phyloP scores from a whole-genome alignment of 2,888 invertebrate genomes.

The Ophonus ardosiacus region DNA sequence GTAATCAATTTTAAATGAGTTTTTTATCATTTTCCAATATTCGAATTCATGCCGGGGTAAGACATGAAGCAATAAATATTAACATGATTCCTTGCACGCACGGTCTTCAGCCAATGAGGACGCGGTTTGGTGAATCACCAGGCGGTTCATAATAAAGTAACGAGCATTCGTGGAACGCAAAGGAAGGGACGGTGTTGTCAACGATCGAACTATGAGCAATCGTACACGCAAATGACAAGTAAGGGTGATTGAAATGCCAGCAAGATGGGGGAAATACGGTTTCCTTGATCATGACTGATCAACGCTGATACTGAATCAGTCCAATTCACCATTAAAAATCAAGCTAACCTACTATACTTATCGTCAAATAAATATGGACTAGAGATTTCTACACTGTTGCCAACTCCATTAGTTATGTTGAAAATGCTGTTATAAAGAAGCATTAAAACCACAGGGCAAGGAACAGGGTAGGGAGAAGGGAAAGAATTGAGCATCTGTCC shows the following conservation, averaged over 20 bases:
- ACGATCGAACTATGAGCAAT: not conserved
- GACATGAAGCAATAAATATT: slow-evolving; percentile 16
- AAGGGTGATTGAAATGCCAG: not conserved
- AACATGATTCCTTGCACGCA: slow-evolving; percentile 11
- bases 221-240: not conserved
- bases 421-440: too few relatives aligned
- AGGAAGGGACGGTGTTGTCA: not conserved
- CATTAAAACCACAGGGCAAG: too few relatives aligned
- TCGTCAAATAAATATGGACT: too few relatives aligned
- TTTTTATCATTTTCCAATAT: not conserved
- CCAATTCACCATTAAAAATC: too few relatives aligned
- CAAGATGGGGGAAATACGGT: not conserved
- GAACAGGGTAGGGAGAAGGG: too few relatives aligned
- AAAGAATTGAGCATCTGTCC: too few relatives aligned
- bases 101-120: not conserved
- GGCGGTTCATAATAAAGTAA: slow-evolving; percentile 13
- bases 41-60: not conserved
- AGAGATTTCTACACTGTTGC: too few relatives aligned
- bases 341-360: too few relatives aligned
- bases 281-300: too few relatives aligned
- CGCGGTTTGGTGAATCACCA: not conserved
- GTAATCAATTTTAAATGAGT: not conserved
- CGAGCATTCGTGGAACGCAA: not conserved
- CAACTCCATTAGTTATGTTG: too few relatives aligned
- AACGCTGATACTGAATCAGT: too few relatives aligned